Percentiles rank a stretch among this genome's conserved stretches.
Conservation (phyloP, 2,113 vertebrate genomes). For the Hemiprocne comata region DNA sequence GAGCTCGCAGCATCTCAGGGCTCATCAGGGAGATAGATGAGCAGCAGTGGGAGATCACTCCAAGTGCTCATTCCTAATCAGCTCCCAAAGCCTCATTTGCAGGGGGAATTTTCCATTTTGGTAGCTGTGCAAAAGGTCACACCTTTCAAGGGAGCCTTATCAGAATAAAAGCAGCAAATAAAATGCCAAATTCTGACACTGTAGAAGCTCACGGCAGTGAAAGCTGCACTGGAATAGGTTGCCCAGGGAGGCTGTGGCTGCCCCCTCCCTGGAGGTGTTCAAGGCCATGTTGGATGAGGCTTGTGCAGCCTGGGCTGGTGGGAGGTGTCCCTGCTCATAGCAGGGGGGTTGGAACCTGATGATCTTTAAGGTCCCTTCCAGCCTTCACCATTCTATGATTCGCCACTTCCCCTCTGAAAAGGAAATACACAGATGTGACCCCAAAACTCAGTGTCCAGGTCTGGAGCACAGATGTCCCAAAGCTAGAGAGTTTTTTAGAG, state of each 20-base stretch:
- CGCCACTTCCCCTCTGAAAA: not conserved
- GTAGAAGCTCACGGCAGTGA: not conserved
- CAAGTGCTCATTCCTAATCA: not conserved
- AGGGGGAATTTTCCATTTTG: not conserved
- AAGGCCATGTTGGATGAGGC: too few species aligned
- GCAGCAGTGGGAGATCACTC: not conserved
- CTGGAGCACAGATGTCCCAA: not conserved
- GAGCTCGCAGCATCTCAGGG: not conserved
- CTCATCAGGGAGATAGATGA: not conserved
- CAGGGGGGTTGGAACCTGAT: too few species aligned
- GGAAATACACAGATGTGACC: not conserved
- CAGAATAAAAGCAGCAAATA: not conserved
- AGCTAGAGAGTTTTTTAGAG: not conserved
- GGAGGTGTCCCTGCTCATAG: too few species aligned
- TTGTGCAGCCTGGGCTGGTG: too few species aligned
- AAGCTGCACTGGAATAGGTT: not conserved
- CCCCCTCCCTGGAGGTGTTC: too few species aligned
- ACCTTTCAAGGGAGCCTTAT: not conserved
- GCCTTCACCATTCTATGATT: not conserved
- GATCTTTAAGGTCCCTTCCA: too few species aligned
- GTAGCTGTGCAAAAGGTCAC: not conserved
- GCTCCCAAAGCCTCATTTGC: not conserved
- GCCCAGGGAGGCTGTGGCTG: too few species aligned
- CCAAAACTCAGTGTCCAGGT: not conserved
- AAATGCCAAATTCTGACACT: not conserved